Conservation (phyloP, 1,140 invertebrate species). For the Aphelinus atriplicis region DNA sequence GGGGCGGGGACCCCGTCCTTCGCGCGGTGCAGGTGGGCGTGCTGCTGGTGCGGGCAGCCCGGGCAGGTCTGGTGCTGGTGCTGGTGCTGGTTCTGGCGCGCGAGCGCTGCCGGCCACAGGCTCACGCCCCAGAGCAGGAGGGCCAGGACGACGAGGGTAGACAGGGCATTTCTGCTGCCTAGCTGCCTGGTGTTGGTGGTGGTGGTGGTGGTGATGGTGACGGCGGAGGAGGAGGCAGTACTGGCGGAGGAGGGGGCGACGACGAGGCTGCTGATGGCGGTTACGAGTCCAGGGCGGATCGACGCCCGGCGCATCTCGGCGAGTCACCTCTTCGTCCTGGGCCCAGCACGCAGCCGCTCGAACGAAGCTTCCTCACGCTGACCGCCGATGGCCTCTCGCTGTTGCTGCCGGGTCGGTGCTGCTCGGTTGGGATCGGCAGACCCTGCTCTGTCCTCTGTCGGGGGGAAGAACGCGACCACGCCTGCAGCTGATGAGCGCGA, state of each 20-base stretch:
- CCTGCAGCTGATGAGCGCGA: constrained; percentile 52
- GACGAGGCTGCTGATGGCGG: constrained; percentile 4
- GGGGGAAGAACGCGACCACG: too few relatives aligned
- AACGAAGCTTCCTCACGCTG: constrained; percentile 25
- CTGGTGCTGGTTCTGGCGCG: constrained; percentile 48
- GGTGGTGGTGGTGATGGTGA: background rate
- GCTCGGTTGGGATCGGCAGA: constrained; percentile 8
- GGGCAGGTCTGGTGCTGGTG: constrained; percentile 57
- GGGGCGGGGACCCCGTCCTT: constrained; percentile 53
- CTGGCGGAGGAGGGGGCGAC: constrained; percentile 3
- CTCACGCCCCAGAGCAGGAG: constrained; percentile 47
- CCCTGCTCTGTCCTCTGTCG: constrained; percentile 21
- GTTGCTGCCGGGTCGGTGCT: constrained; percentile 4
- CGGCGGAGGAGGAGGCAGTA: constrained; percentile 21
- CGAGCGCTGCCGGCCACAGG: constrained; percentile 44
- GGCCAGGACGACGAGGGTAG: constrained; percentile 50
- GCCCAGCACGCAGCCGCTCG: constrained; percentile 38
- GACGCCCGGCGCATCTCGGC: constrained; percentile 58
- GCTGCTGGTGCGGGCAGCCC: constrained; percentile 61
- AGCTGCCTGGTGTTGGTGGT: background rate
- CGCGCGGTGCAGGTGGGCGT: constrained; percentile 46
- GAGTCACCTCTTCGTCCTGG: constrained; percentile 58
- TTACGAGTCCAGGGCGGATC: constrained; percentile 1
- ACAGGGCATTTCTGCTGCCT: constrained; percentile 9
- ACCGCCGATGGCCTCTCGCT: constrained; percentile 1